phyloP scores from a whole-genome alignment of 2,797 vertebrate species.

The Hybognathus amarus region DNA sequence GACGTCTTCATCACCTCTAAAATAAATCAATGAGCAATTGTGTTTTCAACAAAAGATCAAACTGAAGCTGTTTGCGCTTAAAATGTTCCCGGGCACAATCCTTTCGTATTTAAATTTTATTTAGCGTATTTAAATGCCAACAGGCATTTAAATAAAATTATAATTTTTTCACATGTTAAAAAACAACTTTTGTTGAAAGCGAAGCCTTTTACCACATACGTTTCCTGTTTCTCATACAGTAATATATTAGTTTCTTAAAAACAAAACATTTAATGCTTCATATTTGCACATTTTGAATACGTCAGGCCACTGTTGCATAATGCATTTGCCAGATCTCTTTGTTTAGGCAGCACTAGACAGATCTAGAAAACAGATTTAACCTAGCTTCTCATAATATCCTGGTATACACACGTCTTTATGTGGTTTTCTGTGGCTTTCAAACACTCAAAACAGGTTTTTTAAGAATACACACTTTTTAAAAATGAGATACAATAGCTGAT shows the following conservation, averaged over 20 bases:
- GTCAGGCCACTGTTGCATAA: neutral
- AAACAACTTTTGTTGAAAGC: neutral
- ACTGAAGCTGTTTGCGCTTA: neutral
- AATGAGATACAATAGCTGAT: neutral
- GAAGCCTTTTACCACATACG: neutral
- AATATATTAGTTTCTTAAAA: neutral
- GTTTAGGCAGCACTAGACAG: neutral
- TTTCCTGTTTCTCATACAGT: neutral
- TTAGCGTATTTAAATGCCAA: neutral
- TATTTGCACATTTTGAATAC: no score
- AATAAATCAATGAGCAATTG: neutral
- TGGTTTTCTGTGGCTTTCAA: conserved; percentile 4
- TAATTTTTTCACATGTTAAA: neutral
- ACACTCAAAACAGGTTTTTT: neutral
- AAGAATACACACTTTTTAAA: neutral
- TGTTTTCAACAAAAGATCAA: neutral
- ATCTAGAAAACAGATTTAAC: neutral
- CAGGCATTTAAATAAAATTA: neutral
- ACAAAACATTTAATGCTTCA: neutral
- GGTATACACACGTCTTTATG: neutral
- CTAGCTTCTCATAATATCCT: neutral
- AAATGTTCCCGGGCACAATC: no score
- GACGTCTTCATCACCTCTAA: neutral
- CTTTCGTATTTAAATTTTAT: no score
- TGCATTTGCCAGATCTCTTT: neutral